Base-by-base conservation (phyloP, 1,140 invertebrate species). In the Camponotus pennsylvanicus region DNA sequence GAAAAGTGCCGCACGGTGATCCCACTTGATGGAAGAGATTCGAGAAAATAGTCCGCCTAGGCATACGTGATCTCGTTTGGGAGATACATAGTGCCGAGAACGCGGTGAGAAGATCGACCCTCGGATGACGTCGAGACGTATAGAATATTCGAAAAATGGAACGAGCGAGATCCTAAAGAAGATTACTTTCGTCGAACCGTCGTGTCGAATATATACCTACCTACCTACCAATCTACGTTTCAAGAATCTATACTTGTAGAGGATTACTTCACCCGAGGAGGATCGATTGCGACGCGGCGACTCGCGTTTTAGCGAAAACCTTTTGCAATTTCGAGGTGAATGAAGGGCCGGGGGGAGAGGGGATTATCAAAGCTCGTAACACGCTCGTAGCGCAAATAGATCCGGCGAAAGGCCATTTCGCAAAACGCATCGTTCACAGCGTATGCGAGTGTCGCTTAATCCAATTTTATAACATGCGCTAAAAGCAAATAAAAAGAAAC, bases 11-110 rank as follows among this genome's bases (percentile, higher is more conserved):
- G 32, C 32, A 37, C n/a, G 11, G 71, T 75, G 71, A 75, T 75
- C 71, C 52, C 34, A 55, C 52, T 57, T 75, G 52, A 75, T 75
- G 71, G 71, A 75, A 75, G 34, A 75, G 71, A 75, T 75, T 75
- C 52, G n/a, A 57, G 52, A 21, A 75, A 59, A 75, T 75, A 21
- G 71, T 27, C 52, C n/a, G 21, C n/a, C 52, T 57, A 75, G 34
- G 34, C 71, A 52, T 52, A 37, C 71, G 71, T 55, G 71, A 75
- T 59, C 71, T 75, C 71, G 71, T 75, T 75, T 75, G 11, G 52
- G 15, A 57, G 52, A 75, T 75, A 75, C n/a, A 73, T 73, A 55
- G 49, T 15, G n/a, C 37, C n/a, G 66, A 18, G 15, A 37, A 37
- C 27, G 61, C 32, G 27, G 4, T 3, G 15, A 52, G 49, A 52